Conservation (phyloP, 92 coral and sea anemone species). For the Parazoanthus atlanticus region DNA sequence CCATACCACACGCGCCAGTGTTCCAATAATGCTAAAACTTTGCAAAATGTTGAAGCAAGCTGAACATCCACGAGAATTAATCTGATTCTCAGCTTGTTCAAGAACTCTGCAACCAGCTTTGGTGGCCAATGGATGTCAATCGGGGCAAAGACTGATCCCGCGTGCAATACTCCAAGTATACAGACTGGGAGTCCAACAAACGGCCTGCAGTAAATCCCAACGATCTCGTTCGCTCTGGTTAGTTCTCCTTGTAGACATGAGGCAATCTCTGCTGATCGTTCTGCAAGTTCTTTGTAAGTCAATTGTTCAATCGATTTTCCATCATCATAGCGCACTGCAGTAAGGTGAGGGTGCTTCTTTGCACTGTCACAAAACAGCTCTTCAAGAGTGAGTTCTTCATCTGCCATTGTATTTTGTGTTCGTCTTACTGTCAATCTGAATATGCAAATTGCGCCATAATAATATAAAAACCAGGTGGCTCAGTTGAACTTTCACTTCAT, state of each 20-base stretch:
- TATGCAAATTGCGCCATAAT: no score
- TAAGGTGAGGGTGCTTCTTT: slow-evolving; percentile 42
- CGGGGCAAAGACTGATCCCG: slow-evolving; percentile 82
- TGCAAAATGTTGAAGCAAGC: slow-evolving; percentile 15
- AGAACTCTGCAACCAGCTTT: slow-evolving; percentile 51
- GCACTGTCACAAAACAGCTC: slow-evolving; percentile 47
- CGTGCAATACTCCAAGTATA: slow-evolving; percentile 74
- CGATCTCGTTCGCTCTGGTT: slow-evolving; percentile 31
- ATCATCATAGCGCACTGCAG: slow-evolving; percentile 69
- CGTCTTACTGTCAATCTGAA: background rate
- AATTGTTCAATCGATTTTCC: slow-evolving; percentile 53
- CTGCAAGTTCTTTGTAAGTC: slow-evolving; percentile 66
- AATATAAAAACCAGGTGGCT: no score
- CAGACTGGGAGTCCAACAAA: slow-evolving; percentile 62
- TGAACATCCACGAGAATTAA: slow-evolving; percentile 54
- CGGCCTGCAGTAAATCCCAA: slow-evolving; percentile 75
- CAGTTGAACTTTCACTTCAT: no score
- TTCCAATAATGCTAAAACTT: background rate
- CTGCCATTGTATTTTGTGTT: background rate
- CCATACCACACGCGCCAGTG: background rate
- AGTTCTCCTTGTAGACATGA: slow-evolving; percentile 38
- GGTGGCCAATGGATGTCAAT: slow-evolving; percentile 70
- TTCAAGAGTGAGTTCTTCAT: background rate
- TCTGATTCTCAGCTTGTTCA: slow-evolving; percentile 50
- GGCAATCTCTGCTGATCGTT: slow-evolving; percentile 55